Base-by-base conservation (phyloP, 2,797 vertebrate genomes). In the Notolabrus celidotus region DNA sequence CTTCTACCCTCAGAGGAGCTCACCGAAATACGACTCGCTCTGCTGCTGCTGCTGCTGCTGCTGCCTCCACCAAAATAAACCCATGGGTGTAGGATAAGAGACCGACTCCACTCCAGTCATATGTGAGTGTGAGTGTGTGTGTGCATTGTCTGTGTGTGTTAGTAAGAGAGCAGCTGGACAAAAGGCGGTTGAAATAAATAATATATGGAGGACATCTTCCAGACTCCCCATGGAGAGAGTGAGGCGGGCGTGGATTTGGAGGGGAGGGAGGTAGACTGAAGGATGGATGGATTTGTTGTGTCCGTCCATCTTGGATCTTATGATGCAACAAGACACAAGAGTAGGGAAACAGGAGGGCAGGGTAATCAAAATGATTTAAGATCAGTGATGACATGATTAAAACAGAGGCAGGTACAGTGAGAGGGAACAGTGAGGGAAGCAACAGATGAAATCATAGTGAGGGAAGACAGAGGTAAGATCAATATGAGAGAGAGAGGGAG, bases 181-280 rank as follows among this genome's bases (percentile, higher is more conserved):
- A 82, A 71, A 46, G 49, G 65, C 80, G 54, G 39, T n/a, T 11
- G 42, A 74, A 75, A 86, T 87, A 79, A 88, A 89, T 87, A 79
- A 91, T 88, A 59, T 75, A 91, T 87, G 52, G 64, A 41, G 53
- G 70, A 71, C 73, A 67, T 85, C 53, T 60, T 83, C 50, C 16
- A 49, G 74, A 80, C 52, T 79, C 82, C 80, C 83, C 16, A 12
- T 22, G 45, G 82, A 87, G 76, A 77, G 31, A 46, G 25, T 45
- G 45, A 71, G 80, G 58, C 29, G 38, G 43, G 49, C 57, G 57
- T 51, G 62, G 46, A 79, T 79, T 74, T 80, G 15, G 43, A 69
- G 76, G 27, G 43, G 23, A 52, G 29, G 43, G 59, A 43, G 20
- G 66, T 69, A 53, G 56, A 41, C 56, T 14, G 58, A 65, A 38